A percentile compares a stretch with the other conserved stretches of the same genome.
Evolutionary conservation across 2,113 vertebrate species (phyloP).

Genomic region (Tricholaema leucomelas): DNA sequence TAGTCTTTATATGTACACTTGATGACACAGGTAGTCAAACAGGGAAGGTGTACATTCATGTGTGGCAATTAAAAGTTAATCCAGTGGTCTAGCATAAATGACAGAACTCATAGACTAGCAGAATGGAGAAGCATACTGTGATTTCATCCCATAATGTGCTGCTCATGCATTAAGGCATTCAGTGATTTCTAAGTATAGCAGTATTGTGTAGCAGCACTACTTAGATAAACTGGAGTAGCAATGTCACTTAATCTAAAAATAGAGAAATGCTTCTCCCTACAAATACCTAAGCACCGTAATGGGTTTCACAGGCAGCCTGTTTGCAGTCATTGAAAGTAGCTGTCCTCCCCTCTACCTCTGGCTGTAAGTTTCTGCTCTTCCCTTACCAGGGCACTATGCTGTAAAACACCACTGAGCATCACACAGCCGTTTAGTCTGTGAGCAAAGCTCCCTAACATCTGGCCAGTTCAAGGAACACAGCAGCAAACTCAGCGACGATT

Average conservation of each 20-base stretch:
- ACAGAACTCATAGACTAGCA: not conserved
- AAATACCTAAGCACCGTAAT: not conserved
- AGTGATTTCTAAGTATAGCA: constrained; percentile 26
- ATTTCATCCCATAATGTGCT: not conserved
- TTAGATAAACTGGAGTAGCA: constrained; percentile 4
- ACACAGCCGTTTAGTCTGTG: not conserved
- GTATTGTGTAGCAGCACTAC: not conserved
- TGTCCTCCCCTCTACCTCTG: not conserved
- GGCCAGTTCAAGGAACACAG: not conserved
- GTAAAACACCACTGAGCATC: not conserved
- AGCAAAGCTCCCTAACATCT: not conserved
- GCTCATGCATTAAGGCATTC: not conserved
- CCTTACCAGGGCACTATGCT: not conserved
- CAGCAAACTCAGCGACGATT: not conserved
- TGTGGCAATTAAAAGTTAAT: not conserved
- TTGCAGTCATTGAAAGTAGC: not conserved
- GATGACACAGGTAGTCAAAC: not conserved
- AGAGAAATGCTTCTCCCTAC: not conserved
- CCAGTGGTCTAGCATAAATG: not conserved
- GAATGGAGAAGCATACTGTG: not conserved
- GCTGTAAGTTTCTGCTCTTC: not conserved
- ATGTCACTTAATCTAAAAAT: constrained; percentile 25
- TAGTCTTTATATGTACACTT: not conserved
- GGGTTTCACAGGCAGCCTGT: not conserved
- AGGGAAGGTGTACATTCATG: not conserved